Base-by-base conservation (phyloP, 2,797 vertebrate species). In the Macropus fuliginosus region DNA sequence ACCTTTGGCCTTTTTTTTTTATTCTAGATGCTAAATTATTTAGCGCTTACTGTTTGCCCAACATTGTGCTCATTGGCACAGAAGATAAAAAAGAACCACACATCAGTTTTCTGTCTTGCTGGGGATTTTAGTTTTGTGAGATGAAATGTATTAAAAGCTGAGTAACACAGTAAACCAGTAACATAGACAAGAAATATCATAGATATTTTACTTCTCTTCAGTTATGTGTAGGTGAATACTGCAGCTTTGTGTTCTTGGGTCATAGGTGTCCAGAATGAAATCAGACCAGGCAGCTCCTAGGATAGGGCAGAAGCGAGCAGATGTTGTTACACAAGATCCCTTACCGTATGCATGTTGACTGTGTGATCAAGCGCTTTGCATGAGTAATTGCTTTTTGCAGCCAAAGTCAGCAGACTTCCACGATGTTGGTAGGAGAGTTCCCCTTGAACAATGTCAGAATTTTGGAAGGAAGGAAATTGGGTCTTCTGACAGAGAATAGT, bases 321-420 rank as follows among this genome's bases (percentile, higher is more conserved):
- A 27, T 87, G 21, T 28, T 87, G 27, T 46, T 46, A 46, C 74
- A 24, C 16, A 40, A 81, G n/a, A 40, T 74, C 5, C 16, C 34
- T 40, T 40, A 40, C 34, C 27, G 8, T 24, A 27, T 0, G 27
- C 40, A 87, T 1, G 13, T 46, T 52, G 50, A 21, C 3, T 24
- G 4, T 28, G 12, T 90, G 21, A 11, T 55, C 0, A 1, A n/a
- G 4, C 0, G 28, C 55, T 50, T 4, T 0, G 9, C 21, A 13
- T 54, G 40, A 3, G 8, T 18, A 11, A 8, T 54, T 5, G 11
- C 31, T 31, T 1, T 1, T 13, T 6, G 34, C 54, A 24, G 1
- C 5, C 0, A 31, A 14, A 1, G 14, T 50, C 29, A 21, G 56
- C 46, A 24, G 54, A 31, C 24, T 29, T 50, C 14, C 0, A 0